Conservation (phyloP, 2,113 vertebrate genomes). For the Gnathonemus echidnorhynchus region DNA sequence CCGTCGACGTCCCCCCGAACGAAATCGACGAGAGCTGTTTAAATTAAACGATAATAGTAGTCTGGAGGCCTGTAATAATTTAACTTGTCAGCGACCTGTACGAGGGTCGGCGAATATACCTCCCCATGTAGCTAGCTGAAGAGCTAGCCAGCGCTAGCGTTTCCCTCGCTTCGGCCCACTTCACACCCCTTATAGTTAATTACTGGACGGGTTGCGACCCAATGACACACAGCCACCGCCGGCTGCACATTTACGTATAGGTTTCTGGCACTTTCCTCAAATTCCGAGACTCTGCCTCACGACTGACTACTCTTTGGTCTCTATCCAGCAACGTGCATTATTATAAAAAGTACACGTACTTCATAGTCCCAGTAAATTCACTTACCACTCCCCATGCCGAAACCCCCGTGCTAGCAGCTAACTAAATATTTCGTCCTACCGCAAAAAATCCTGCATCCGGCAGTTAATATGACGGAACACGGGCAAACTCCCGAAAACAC, state of each 20-base stretch:
- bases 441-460: conserved; percentile 4
- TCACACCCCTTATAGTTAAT: not conserved
- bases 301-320: not conserved
- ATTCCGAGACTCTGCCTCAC: not conserved
- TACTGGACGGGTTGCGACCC: not conserved
- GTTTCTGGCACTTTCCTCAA: not conserved
- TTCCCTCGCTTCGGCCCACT: not conserved
- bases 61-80: not conserved
- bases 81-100: not conserved
- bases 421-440: conserved; percentile 19
- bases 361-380: not conserved
- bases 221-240: not conserved
- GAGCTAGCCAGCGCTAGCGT: not conserved
- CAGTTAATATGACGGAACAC: not conserved
- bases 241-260: not conserved
- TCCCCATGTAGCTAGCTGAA: conserved; percentile 13
- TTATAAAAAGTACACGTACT: not conserved
- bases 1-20: not conserved
- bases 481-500: not conserved
- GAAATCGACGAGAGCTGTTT: not conserved
- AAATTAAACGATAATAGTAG: not conserved
- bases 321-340: not conserved
- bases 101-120: not conserved
- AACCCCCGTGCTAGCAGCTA: conserved; percentile 35
- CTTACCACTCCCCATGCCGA: conserved; percentile 45